Evolutionary conservation across 2,113 vertebrate species (phyloP).

Genomic region (Peromyscus maniculatus): DNA sequence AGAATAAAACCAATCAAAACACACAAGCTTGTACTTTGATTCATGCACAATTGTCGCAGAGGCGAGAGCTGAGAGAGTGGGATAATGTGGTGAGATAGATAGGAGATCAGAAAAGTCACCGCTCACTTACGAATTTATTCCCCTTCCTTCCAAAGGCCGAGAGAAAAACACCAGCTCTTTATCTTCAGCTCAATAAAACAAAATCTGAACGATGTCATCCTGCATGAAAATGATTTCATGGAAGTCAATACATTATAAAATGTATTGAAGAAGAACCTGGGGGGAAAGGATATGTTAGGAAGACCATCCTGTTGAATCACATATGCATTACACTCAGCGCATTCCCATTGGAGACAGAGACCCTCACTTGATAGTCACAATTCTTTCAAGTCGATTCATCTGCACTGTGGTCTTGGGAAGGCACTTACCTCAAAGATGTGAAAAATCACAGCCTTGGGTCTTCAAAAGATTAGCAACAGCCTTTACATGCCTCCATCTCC

Average conservation of each 20-base stretch:
- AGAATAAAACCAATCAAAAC: neutral
- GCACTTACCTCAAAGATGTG: neutral
- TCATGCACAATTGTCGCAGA: slow-evolving; percentile 61
- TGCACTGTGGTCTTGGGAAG: neutral
- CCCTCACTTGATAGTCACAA: slow-evolving; percentile 44
- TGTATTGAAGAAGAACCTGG: slow-evolving; percentile 30
- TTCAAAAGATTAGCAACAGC: neutral
- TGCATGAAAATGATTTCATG: slow-evolving; percentile 65
- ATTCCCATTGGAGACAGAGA: slow-evolving; percentile 7
- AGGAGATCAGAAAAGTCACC: slow-evolving; percentile 76
- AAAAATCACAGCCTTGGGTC: neutral
- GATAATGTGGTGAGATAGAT: slow-evolving; percentile 52
- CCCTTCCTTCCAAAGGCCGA: slow-evolving; percentile 72
- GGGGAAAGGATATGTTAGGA: neutral
- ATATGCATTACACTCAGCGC: slow-evolving; percentile 4
- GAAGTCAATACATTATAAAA: slow-evolving; percentile 19
- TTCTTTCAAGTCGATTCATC: slow-evolving; percentile 38
- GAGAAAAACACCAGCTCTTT: slow-evolving; percentile 70
- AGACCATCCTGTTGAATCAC: slow-evolving; percentile 20
- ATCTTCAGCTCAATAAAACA: slow-evolving; percentile 76
- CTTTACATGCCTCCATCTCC: neutral
- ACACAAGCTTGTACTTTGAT: neutral
- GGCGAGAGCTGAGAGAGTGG: slow-evolving; percentile 51
- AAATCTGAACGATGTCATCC: slow-evolving; percentile 68
- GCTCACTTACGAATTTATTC: slow-evolving; percentile 66